Conservation (phyloP, 2,113 vertebrate genomes). For the Mixornis gularis region DNA sequence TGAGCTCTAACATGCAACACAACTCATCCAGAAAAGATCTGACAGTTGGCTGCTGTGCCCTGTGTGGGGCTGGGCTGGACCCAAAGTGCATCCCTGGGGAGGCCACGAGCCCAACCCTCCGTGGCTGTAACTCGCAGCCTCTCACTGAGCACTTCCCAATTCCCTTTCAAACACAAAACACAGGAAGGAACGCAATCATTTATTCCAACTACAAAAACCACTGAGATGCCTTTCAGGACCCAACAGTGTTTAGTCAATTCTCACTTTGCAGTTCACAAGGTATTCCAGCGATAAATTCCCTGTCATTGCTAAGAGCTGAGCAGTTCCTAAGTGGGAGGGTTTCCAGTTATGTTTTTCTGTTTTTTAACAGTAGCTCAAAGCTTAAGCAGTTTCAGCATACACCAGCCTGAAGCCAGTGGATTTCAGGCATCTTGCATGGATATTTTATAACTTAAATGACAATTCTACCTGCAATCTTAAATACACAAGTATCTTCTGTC, state of each 20-base stretch:
- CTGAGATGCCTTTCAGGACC: background rate
- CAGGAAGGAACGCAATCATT: fast-evolving
- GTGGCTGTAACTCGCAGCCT: fast-evolving
- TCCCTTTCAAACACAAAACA: no score
- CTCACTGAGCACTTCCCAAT: background rate
- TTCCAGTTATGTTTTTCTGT: background rate
- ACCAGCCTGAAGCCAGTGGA: background rate
- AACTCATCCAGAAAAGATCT: background rate
- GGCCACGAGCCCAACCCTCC: fast-evolving
- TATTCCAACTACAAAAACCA: background rate
- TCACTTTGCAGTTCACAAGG: background rate
- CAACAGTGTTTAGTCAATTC: background rate
- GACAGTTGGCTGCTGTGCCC: fast-evolving
- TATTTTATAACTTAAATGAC: background rate
- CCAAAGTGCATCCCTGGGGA: fast-evolving
- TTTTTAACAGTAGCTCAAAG: background rate
- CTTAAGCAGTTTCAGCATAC: background rate
- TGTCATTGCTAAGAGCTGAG: background rate
- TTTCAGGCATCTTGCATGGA: background rate
- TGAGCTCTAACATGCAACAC: background rate
- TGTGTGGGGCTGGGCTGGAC: no score
- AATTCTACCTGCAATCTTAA: background rate
- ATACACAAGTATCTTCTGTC: background rate
- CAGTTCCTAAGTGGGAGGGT: background rate
- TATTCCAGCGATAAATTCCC: background rate